phyloP scores from a whole-genome alignment of 2,888 invertebrate genomes.

The Dexiosoma caninum region DNA sequence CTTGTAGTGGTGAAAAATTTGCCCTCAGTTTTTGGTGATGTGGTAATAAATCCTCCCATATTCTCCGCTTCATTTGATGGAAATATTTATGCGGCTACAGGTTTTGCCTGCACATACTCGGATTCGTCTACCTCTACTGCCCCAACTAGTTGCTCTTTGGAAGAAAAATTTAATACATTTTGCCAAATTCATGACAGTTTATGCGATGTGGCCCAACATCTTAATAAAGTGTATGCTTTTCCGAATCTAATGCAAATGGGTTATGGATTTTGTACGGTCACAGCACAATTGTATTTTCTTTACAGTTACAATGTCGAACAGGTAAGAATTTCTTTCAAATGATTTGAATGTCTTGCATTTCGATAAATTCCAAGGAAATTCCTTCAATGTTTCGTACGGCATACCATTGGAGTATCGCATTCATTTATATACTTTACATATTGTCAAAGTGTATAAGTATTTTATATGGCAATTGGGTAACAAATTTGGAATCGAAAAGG shows the following conservation, averaged over 20 bases:
- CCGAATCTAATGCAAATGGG: constrained; percentile 77
- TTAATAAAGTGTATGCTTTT: constrained; percentile 76
- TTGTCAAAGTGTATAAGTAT: constrained; percentile 75
- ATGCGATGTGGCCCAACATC: constrained; percentile 74
- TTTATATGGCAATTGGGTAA: constrained; percentile 76
- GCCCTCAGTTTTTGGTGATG: neutral
- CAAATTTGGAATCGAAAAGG: constrained; percentile 74
- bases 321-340: constrained; percentile 63
- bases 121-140: neutral
- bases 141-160: constrained; percentile 67
- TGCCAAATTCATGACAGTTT: constrained; percentile 77
- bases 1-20: neutral
- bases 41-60: neutral
- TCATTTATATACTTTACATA: constrained; percentile 71
- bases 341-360: neutral
- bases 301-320: constrained; percentile 74
- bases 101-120: neutral
- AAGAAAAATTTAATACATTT: constrained; percentile 72
- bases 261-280: constrained; percentile 76
- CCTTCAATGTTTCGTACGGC: constrained; percentile 76
- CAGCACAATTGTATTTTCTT: constrained; percentile 76
- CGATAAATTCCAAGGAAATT: constrained; percentile 64
- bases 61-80: neutral
- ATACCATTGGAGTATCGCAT: constrained; percentile 71
- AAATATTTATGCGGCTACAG: neutral